A percentile compares a stretch with the other conserved stretches of the same genome.
These are phyloP conservation scores for Drosophila pruinosa DNA, from an alignment of 1,140 invertebrate genomes.

Conservation along the genomic window DNA sequence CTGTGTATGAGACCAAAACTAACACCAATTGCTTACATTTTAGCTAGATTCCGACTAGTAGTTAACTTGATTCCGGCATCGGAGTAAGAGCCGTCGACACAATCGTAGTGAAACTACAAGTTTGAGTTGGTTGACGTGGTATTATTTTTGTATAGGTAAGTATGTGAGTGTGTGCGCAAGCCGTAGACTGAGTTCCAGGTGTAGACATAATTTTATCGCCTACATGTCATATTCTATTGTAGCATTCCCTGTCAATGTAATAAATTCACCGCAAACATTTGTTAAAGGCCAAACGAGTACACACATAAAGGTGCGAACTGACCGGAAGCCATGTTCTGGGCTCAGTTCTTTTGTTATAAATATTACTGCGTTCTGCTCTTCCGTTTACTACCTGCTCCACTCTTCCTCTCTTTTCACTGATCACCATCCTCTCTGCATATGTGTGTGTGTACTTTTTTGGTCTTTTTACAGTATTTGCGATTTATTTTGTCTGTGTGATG, in stretches of 20 bases:
- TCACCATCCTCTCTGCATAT: not conserved
- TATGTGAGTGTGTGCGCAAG: not conserved
- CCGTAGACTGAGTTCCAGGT: conserved; percentile 5
- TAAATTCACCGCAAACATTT: conserved; percentile 61
- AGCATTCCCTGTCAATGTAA: conserved; percentile 79
- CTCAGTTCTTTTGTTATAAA: conserved; percentile 46
- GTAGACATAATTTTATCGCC: conserved; percentile 76
- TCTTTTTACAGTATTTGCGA: conserved; percentile 25
- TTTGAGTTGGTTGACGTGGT: not conserved
- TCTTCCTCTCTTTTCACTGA: not conserved
- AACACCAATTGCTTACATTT: conserved; percentile 48
- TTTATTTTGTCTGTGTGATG: conserved; percentile 31
- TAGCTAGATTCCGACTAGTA: conserved; percentile 31
- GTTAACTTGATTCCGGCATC: conserved; percentile 6
- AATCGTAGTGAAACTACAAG: too few relatives aligned
- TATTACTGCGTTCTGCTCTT: conserved; percentile 26
- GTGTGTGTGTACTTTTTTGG: conserved; percentile 23
- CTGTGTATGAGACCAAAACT: conserved; percentile 37
- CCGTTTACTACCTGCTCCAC: not conserved
- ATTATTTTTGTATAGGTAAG: not conserved
- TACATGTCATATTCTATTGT: conserved; percentile 80
- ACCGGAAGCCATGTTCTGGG: conserved; percentile 50
- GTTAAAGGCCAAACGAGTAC: conserved; percentile 73
- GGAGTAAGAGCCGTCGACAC: not conserved
- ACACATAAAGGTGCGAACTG: conserved; percentile 76